Evolutionary conservation across 2,797 vertebrate species (phyloP), one percentile per base, ranked within the genome.

Genomic region (Podarcis siculus): DNA sequence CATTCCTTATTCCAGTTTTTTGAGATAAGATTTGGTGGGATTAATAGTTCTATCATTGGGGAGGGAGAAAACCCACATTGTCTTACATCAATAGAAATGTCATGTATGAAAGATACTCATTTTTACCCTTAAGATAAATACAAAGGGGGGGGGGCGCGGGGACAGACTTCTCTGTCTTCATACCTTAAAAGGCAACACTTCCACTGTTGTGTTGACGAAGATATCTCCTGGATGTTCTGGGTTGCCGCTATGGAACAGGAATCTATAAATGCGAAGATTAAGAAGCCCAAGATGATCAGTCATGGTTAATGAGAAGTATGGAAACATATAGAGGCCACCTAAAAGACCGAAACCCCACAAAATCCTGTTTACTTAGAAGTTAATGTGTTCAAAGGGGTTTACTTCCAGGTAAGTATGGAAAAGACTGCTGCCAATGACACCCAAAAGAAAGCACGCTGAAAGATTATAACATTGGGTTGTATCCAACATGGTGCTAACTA

Each of bases 211-310:
- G 95, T 99, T 99, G 83, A 98, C 96, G 66, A 99, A 97, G 95
- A 98, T 98, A 95, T 99, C 99, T 87, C 98, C 99, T 15, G 99
- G 99, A 88, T 99, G 99, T 91, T 99, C 99, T 95, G 98, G 98
- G 94, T 99, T 99, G 87, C 99, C 99, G 85, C 98, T 99, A 90
- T 98, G 98, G 96, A 99, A 99, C 91, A 99, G 97, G 94, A 98
- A 99, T 95, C 99, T 99, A 94, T 17, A 96, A 94, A 96, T 3
- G 66, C 39, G 89, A 94, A 92, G 5, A 5, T 15, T 13, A 83
- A 67, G 79, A 64, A 9, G 5, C 6, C 21, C 9, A 37, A 32
- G 30, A 88, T 30, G 1, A 58, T 82, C 39, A 83, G 82, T 25
- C 76, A 85, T 85, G 82, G 83, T 82, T 69, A 84, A 25, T 19